Evolutionary conservation across 2,797 vertebrate genomes (phyloP).

Genomic region (Pipistrellus nathusii): DNA sequence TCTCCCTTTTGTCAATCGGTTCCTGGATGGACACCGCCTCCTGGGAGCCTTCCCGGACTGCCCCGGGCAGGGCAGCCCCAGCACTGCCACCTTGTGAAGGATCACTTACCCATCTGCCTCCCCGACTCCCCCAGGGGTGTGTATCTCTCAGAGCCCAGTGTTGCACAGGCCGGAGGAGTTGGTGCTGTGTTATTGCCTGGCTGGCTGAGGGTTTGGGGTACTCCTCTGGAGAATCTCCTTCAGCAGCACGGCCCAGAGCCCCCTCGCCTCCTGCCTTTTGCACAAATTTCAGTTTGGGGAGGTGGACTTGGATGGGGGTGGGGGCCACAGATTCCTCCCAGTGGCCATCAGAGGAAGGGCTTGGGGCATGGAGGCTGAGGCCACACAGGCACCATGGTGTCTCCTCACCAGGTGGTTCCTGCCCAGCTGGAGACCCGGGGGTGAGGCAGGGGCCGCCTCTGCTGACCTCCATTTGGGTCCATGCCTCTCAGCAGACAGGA

Average conservation of each 20-base stretch:
- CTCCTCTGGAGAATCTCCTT: neutral
- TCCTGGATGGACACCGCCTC: constrained; percentile 24
- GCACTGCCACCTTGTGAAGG: neutral
- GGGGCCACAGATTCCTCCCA: neutral
- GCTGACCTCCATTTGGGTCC: no score
- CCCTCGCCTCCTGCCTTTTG: neutral
- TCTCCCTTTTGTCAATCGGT: neutral
- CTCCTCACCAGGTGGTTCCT: neutral
- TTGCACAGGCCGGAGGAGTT: neutral
- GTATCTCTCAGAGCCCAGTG: neutral
- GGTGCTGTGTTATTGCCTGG: neutral
- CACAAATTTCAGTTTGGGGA: neutral
- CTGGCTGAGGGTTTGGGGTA: neutral
- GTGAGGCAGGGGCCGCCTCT: no score
- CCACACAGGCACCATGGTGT: neutral
- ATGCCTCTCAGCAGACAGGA: neutral
- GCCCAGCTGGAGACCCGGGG: neutral
- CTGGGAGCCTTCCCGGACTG: constrained; percentile 24
- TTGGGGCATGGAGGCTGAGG: neutral
- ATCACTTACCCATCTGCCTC: neutral
- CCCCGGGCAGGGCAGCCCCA: neutral
- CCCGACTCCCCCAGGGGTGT: neutral
- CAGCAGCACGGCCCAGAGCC: neutral
- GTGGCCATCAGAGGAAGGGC: neutral
- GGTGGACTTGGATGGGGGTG: neutral